Evolutionary conservation across 2,888 invertebrate species (phyloP).

Genomic region (Clistopyga incitator): DNA sequence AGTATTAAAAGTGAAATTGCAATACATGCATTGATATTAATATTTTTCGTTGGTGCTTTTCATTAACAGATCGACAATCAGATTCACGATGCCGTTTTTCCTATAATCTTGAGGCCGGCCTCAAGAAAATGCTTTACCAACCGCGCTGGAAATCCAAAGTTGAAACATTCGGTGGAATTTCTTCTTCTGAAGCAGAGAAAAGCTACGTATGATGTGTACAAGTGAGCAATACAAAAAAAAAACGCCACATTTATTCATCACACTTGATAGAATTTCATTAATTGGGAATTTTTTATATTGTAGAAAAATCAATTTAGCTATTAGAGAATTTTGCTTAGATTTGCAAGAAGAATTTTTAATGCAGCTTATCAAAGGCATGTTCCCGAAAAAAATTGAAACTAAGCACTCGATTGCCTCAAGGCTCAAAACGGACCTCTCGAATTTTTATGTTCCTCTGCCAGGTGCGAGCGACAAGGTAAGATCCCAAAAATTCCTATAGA

Average conservation of each 20-base stretch:
- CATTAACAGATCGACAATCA: conserved; percentile 91
- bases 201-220: conserved; percentile 75
- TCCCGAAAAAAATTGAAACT: conserved; percentile 75
- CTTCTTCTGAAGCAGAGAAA: conserved; percentile 78
- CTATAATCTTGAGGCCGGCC: conserved; percentile 88
- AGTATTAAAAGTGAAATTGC: neutral
- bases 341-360: conserved; percentile 79
- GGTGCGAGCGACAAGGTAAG: conserved; percentile 63
- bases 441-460: conserved; percentile 73
- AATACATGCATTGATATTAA: neutral
- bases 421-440: conserved; percentile 77
- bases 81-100: conserved; percentile 89
- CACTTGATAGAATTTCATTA: neutral
- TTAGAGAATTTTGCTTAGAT: conserved; percentile 78
- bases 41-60: conserved; percentile 1
- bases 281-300: conserved; percentile 42
- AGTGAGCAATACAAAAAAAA: conserved; percentile 69
- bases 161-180: conserved; percentile 79
- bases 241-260: neutral
- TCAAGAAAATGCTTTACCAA: conserved; percentile 82
- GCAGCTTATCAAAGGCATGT: conserved; percentile 75
- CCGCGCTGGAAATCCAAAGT: conserved; percentile 74
- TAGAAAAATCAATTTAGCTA: conserved; percentile 76
- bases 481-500: neutral
- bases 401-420: conserved; percentile 80